Conservation (phyloP, 2,113 vertebrate genomes). For the Hippocampus abdominalis region DNA sequence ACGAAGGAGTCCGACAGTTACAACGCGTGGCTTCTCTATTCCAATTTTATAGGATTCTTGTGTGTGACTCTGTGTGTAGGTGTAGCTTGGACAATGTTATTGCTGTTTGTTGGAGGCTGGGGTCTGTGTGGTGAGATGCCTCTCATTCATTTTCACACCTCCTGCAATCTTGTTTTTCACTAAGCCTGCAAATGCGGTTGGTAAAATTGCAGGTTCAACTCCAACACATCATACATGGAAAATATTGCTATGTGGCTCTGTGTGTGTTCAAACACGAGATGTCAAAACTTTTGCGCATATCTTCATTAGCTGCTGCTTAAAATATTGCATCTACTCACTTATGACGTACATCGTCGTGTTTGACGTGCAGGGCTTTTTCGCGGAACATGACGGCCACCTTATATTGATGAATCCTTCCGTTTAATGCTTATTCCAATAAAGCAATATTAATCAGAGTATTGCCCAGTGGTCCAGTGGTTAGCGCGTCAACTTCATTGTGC, state of each 20-base stretch:
- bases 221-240: conserved; percentile 49
- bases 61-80: conserved; percentile 20
- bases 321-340: no score
- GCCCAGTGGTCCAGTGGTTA: no score
- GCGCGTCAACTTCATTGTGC: no score
- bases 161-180: conserved; percentile 53
- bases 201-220: conserved; percentile 22
- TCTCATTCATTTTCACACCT: conserved; percentile 62
- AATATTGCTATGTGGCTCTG: conserved; percentile 5
- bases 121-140: conserved; percentile 56
- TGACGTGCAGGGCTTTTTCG: no score
- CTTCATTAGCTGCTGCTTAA: no score
- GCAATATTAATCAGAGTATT: no score
- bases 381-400: no score
- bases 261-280: background rate
- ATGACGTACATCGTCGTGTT: no score
- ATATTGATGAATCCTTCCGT: no score
- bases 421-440: no score
- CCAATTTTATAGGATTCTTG: conserved; percentile 39
- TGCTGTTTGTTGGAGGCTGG: conserved; percentile 57
- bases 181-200: conserved; percentile 51
- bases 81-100: conserved; percentile 28
- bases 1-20: conserved; percentile 39
- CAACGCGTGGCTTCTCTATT: conserved; percentile 27
- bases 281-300: no score